A percentile compares a stretch with the other conserved stretches of the same genome.
Evolutionary conservation across 2,888 invertebrate species (phyloP).

Genomic region (Trileptium ribeirensis): DNA sequence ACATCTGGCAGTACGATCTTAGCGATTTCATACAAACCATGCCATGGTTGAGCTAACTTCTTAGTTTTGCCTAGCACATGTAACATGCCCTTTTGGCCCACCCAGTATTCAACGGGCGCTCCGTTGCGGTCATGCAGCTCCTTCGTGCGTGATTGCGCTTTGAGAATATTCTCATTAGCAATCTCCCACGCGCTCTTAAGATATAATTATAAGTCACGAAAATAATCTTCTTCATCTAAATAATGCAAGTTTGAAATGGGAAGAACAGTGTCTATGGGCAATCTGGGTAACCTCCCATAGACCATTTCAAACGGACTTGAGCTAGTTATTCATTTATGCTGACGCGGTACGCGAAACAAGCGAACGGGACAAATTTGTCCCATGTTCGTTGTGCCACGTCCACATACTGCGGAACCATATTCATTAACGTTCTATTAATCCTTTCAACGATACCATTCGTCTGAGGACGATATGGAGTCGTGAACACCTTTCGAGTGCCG

Average conservation of each 20-base stretch:
- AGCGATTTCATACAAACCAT: background rate
- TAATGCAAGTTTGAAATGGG: background rate
- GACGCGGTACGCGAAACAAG: background rate
- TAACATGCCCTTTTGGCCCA: background rate
- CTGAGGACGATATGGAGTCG: slow-evolving; percentile 2
- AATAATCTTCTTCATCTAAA: background rate
- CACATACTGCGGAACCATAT: background rate
- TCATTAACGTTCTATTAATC: background rate
- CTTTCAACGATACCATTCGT: background rate
- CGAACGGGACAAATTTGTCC: background rate
- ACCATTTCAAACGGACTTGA: background rate
- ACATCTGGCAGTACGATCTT: background rate
- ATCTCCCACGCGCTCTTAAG: background rate
- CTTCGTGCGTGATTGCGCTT: background rate
- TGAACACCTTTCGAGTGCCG: background rate
- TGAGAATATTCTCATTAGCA: background rate
- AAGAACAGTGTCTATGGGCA: background rate
- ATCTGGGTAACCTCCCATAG: background rate
- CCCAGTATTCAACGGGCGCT: background rate
- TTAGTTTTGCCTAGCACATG: background rate
- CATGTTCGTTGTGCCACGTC: background rate
- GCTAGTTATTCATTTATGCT: background rate
- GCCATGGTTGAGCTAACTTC: background rate
- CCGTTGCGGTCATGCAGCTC: background rate
- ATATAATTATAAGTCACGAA: background rate